Base-by-base conservation (phyloP, 2,888 invertebrate genomes). In the Drosophila eohydei region DNA sequence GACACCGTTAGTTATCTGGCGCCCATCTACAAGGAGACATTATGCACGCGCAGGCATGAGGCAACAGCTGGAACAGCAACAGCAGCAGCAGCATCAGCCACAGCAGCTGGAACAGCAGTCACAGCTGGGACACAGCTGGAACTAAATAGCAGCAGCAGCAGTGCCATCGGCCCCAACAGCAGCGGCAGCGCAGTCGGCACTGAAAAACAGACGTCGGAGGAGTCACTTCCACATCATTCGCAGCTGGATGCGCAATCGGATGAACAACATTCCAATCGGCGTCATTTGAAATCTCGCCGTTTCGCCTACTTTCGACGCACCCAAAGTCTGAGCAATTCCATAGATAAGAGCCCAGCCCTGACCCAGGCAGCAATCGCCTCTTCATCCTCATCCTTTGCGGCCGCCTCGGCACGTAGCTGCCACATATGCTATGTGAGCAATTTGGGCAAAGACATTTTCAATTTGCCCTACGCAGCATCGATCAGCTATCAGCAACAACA, bases 351-450 rank as follows among this genome's bases (percentile, higher is more conserved):
- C 77, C 54, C 79, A 11, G 38, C 48, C 0, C n/a, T 61, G 12
- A 65, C 52, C 26, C 57, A 48, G 5, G 36, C 71, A 0, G 57
- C 90, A 80, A 90, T 68, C 3, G 69, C 76, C 44, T 57, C 64
- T 3, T 51, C 75, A 9, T 92, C 56, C 43, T 34, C 55, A 1
- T 43, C 55, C 9, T 43, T 43, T 43, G 43, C 56, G 21, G 41
- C 43, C 56, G 34, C 43, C 32, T 56, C 43, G 46, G 91, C 89
- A 36, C 92, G 92, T 68, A 92, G 92, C 78, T 93, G 93, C 81
- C 92, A 93, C 74, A 92, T 93, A 67, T 93, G 93, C 81, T 91
- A 93, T 77, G 92, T 92, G 51, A 93, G 92, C 80, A 93, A 92
- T 78, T 90, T 80, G 32, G 81, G 92, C 84, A 93, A 92, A 86